Base-by-base conservation (phyloP, 2,888 invertebrate species). In the Xylota sylvarum region DNA sequence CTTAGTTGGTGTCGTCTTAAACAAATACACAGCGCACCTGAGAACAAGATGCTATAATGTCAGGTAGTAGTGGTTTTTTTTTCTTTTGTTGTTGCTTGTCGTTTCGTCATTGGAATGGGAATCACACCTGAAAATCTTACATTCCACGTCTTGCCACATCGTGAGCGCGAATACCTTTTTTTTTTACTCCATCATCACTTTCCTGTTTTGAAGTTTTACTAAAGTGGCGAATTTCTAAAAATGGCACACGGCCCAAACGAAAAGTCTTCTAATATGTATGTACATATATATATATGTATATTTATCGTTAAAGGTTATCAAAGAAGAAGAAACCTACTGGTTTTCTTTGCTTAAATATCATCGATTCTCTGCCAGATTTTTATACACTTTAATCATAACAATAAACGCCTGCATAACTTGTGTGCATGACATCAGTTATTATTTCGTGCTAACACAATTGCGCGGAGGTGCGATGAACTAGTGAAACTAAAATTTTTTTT, bases 251-350 rank as follows among this genome's bases (percentile, higher is more conserved):
- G 12, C 23, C 30, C 35, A 10, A 9, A 17, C 5, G 10, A 37
- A 6, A 35, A 19, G 32, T 5, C 32, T 32, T 32, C 32, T 32
- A 60, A 32, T n/a, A 27, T 46, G n/a, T n/a, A n/a, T n/a, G 10
- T 10, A 7, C 23, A 14, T 17, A 58, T 73, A 70, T 46, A n/a
- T n/a, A n/a, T n/a, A n/a, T n/a, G 10, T 10, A 7, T 35, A 14
- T 17, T 72, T 73, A 70, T 46, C 62, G 19, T 19, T 37, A 83
- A 83, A 78, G 83, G 78, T 83, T 83, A 83, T 67, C 37, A 5
- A 43, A 55, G n/a, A 70, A 60, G 32, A 67, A 23, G 12, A 30
- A 10, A 48, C 50, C 46, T 52, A 32, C 55, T 35, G 17, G 9
- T 37, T 23, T 5, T 37, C 35, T 19, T 67, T 23, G 30, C 30